Conservation (phyloP, 1,140 invertebrate genomes). For the Listronotus bonariensis region DNA sequence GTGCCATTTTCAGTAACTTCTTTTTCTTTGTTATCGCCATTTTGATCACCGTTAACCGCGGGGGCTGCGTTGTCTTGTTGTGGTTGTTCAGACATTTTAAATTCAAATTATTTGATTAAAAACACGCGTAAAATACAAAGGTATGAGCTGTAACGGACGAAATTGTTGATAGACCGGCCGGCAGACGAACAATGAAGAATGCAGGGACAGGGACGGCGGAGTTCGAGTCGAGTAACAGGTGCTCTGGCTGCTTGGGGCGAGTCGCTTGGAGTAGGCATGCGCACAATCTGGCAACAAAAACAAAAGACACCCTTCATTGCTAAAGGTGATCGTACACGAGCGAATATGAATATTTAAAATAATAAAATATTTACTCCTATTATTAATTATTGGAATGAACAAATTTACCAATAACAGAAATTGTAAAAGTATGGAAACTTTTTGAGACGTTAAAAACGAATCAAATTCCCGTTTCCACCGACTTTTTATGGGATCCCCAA, state of each 20-base stretch:
- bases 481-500: too few species aligned
- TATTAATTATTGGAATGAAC: too few species aligned
- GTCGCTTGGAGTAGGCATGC: constrained; percentile 44
- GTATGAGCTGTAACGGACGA: constrained; percentile 17
- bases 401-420: too few species aligned
- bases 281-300: constrained; percentile 31
- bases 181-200: constrained; percentile 48
- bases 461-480: too few species aligned
- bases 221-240: constrained; percentile 52
- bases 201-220: constrained; percentile 1
- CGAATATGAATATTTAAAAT: too few species aligned
- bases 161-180: constrained; percentile 39
- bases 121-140: constrained; percentile 4
- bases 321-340: neutral
- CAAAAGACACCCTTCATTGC: constrained; percentile 26
- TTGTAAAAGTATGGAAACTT: too few species aligned
- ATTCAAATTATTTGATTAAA: constrained; percentile 12
- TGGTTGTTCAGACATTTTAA: constrained; percentile 41
- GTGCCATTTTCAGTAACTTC: constrained; percentile 60
- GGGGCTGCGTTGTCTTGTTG: constrained; percentile 53
- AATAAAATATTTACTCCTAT: too few species aligned
- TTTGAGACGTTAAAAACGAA: too few species aligned
- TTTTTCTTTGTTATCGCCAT: constrained; percentile 57
- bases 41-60: constrained; percentile 58
- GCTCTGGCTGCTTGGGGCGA: constrained; percentile 47